Percentiles rank a stretch among this genome's conserved stretches.
These are phyloP conservation scores for Oryzias melastigma DNA, from an alignment of 2,113 vertebrate species.

Conservation along the genomic window DNA sequence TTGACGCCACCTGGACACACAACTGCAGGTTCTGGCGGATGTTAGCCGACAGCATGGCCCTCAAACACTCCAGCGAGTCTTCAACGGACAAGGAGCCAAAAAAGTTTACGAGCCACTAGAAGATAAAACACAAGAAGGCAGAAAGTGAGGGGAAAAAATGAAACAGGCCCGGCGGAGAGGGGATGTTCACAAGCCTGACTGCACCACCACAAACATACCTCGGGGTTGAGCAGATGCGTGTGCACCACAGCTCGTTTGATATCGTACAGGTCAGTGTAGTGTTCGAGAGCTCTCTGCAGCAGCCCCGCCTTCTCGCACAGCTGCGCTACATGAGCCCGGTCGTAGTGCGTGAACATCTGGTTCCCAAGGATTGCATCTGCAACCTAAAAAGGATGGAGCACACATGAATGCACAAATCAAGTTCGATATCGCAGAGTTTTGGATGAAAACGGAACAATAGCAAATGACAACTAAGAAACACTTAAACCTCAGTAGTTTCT, in stretches of 20 bases:
- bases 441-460: background rate
- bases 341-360: constrained; percentile 94
- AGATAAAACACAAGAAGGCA: background rate
- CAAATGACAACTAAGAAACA: no score
- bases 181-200: constrained; percentile 8
- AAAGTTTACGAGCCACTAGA: constrained; percentile 90
- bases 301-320: constrained; percentile 92
- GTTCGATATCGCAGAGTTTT: background rate
- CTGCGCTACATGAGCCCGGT: constrained; percentile 88
- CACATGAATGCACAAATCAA: constrained; percentile 14
- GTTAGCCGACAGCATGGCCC: constrained; percentile 88
- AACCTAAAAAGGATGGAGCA: constrained; percentile 73
- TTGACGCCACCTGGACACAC: constrained; percentile 90
- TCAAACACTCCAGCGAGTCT: constrained; percentile 89
- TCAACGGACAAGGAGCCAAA: constrained; percentile 90
- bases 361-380: constrained; percentile 93
- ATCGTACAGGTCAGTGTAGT: constrained; percentile 88
- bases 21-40: constrained; percentile 91
- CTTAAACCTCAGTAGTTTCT: no score
- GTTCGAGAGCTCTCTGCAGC: constrained; percentile 88
- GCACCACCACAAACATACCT: constrained; percentile 35
- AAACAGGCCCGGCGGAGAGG: background rate
- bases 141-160: background rate
- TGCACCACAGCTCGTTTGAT: constrained; percentile 91
- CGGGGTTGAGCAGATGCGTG: constrained; percentile 88